Evolutionary conservation across 2,888 invertebrate species (phyloP).

Genomic region (Psylliodes chrysocephalus): DNA sequence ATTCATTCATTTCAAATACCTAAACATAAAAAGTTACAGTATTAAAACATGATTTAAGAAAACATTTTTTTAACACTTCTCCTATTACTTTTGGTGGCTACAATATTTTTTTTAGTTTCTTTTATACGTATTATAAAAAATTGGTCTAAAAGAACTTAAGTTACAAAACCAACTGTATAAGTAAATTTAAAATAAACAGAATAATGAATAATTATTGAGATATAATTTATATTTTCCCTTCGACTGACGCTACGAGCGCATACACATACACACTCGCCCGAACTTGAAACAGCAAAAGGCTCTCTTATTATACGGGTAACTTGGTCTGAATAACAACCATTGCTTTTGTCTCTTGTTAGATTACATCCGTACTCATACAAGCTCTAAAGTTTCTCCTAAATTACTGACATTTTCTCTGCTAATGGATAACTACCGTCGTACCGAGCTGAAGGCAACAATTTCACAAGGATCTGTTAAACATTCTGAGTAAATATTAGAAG

Average conservation of each 20-base stretch:
- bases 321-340: constrained; percentile 45
- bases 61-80: no score
- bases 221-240: not conserved
- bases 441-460: constrained; percentile 4
- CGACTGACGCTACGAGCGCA: no score
- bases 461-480: constrained; percentile 11
- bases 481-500: constrained; percentile 9
- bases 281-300: constrained; percentile 37
- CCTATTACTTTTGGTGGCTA: no score
- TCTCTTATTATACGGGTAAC: constrained; percentile 43
- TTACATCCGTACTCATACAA: constrained; percentile 33
- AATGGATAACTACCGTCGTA: constrained; percentile 27
- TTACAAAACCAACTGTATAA: no score
- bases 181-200: no score
- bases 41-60: no score
- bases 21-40: no score
- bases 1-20: no score
- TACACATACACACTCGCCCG: no score
- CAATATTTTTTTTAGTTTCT: no score
- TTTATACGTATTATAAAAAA: no score
- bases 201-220: not conserved
- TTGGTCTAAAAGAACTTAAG: no score
- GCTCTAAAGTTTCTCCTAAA: constrained; percentile 25
- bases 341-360: constrained; percentile 39
- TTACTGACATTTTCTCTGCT: constrained; percentile 29